These are phyloP conservation scores for Neofelis nebulosa DNA, from an alignment of 2,113 vertebrate genomes.

Conservation along the genomic window DNA sequence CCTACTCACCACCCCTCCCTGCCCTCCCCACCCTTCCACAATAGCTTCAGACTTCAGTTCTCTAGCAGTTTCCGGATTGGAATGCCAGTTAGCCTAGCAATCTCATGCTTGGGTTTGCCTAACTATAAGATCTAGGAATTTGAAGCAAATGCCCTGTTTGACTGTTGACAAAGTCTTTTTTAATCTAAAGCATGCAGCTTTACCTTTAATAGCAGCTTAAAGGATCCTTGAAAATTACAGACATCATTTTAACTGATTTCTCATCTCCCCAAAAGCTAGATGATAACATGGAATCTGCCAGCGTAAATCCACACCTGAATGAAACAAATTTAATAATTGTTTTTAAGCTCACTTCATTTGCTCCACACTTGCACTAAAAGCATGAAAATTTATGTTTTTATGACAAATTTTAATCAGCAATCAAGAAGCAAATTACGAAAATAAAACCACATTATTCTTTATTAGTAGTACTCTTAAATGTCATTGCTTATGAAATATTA, in stretches of 20 bases:
- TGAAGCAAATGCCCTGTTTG: neutral
- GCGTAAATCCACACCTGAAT: neutral
- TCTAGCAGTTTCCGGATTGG: neutral
- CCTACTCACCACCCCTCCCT: neutral
- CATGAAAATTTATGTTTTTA: neutral
- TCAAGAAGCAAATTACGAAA: slow-evolving; percentile 27
- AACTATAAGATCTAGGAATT: neutral
- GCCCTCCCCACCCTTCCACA: rapidly evolving
- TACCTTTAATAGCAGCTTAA: neutral
- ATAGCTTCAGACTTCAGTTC: neutral
- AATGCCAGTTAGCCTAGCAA: neutral
- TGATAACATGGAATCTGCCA: neutral
- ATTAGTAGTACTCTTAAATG: neutral
- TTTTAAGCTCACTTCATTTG: slow-evolving; percentile 12
- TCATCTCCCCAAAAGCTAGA: neutral
- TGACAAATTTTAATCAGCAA: slow-evolving; percentile 35
- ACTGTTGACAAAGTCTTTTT: neutral
- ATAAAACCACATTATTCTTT: neutral
- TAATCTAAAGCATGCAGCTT: neutral
- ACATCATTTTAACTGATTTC: neutral
- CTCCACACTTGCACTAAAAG: neutral
- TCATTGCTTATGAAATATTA: slow-evolving; percentile 21
- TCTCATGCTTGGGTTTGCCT: neutral
- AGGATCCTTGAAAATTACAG: neutral
- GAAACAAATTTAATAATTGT: neutral